Percentiles rank a stretch among this genome's conserved stretches.
Evolutionary conservation across 2,888 invertebrate genomes (phyloP).

Genomic region (Dendrolimus pini): DNA sequence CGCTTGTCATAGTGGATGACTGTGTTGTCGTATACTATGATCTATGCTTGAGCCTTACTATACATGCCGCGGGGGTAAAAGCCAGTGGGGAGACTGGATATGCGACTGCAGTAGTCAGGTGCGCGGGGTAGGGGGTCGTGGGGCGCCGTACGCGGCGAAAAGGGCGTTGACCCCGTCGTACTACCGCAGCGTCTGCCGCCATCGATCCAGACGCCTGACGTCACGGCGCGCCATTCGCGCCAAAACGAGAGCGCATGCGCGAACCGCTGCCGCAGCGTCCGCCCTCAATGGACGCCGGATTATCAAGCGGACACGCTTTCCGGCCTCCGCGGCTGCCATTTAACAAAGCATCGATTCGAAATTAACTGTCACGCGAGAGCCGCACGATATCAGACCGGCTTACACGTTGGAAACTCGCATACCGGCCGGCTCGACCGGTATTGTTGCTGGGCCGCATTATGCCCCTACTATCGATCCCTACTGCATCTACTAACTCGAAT

Average conservation of each 20-base stretch:
- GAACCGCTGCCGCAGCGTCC: constrained; percentile 65
- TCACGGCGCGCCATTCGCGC: constrained; percentile 74
- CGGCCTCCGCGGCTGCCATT: constrained; percentile 44
- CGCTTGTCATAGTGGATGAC: constrained; percentile 40
- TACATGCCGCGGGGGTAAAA: constrained; percentile 28
- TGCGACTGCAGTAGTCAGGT: constrained; percentile 70
- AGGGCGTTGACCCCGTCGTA: constrained; percentile 72
- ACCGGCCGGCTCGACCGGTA: constrained; percentile 28
- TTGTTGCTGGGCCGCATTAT: constrained; percentile 19
- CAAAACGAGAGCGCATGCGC: constrained; percentile 74
- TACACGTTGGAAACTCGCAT: constrained; percentile 31
- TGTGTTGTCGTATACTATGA: too few relatives aligned
- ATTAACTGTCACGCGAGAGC: constrained; percentile 52
- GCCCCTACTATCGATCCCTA: constrained; percentile 25
- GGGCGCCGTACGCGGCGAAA: constrained; percentile 41
- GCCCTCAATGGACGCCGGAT: constrained; percentile 67
- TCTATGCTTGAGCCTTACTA: too few relatives aligned
- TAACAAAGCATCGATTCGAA: constrained; percentile 48
- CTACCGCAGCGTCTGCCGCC: constrained; percentile 76
- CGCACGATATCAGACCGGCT: constrained; percentile 38
- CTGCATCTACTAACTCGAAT: constrained; percentile 26
- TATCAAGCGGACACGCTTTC: constrained; percentile 65
- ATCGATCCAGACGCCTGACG: constrained; percentile 77
- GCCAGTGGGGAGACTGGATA: constrained; percentile 48
- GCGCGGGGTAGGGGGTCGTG: constrained; percentile 42